phyloP scores from a whole-genome alignment of 2,113 vertebrate species.

The Thamnophis sirtalis region DNA sequence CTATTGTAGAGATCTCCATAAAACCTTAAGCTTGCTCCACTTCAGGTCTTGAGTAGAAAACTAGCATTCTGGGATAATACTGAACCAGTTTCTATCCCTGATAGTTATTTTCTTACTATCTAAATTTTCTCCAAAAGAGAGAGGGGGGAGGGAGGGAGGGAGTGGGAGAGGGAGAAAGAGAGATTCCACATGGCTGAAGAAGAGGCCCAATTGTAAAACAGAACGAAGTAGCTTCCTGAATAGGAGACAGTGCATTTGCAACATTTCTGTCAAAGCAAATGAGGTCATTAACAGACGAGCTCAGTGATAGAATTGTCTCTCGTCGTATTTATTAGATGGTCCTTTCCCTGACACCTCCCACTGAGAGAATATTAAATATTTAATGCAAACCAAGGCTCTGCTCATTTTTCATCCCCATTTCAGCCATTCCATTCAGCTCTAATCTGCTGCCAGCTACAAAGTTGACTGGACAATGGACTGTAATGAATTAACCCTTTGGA shows the following conservation, averaged over 20 bases:
- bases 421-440: conserved; percentile 66
- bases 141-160: background rate
- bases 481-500: conserved; percentile 70
- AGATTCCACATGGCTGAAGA: background rate
- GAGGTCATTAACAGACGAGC: conserved; percentile 77
- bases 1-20: background rate
- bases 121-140: conserved; percentile 14
- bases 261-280: conserved; percentile 75
- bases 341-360: conserved; percentile 79
- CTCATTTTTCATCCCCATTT: conserved; percentile 79
- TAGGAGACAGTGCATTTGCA: conserved; percentile 58
- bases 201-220: conserved; percentile 50
- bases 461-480: conserved; percentile 67
- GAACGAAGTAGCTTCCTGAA: conserved; percentile 45
- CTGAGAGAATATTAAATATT: conserved; percentile 83
- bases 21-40: background rate
- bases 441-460: conserved; percentile 66
- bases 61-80: background rate
- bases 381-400: conserved; percentile 68
- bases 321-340: conserved; percentile 77
- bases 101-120: conserved; percentile 16
- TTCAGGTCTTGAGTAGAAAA: conserved; percentile 1
- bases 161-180: conserved; percentile 28
- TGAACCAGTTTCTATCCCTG: background rate
- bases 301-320: conserved; percentile 74